phyloP scores from a whole-genome alignment of 2,113 vertebrate species.

The Nesoenas mayeri region DNA sequence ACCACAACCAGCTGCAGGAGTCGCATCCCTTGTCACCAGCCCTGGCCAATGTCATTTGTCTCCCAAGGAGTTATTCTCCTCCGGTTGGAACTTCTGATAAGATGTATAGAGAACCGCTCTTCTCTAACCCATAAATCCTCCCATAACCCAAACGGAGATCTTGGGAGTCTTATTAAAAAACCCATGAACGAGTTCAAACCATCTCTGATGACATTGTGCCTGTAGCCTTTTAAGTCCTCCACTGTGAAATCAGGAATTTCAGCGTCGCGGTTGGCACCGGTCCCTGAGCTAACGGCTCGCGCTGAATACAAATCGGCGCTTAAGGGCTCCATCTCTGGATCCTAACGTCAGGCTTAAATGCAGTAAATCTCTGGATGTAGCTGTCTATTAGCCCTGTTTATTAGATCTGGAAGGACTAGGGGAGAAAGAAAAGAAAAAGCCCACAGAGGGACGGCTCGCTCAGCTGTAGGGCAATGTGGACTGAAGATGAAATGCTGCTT shows the following conservation, averaged over 20 bases:
- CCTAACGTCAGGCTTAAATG: neutral
- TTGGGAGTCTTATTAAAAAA: neutral
- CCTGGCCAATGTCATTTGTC: neutral
- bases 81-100: neutral
- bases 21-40: neutral
- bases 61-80: neutral
- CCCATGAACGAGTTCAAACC: neutral
- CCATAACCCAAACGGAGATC: neutral
- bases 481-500: neutral
- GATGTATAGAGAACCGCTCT: neutral
- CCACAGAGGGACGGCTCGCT: neutral
- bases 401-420: neutral
- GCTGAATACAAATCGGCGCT: neutral
- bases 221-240: neutral
- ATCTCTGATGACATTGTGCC: neutral
- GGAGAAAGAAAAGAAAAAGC: neutral
- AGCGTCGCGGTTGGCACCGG: neutral
- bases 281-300: fast-evolving
- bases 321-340: neutral
- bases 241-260: neutral
- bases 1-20: neutral
- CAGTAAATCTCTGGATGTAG: neutral
- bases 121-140: neutral
- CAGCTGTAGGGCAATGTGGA: fast-evolving
- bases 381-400: neutral